A percentile compares a stretch with the other conserved stretches of the same genome.
These are phyloP conservation scores for Probosciger aterrimus DNA, from an alignment of 2,113 vertebrate species.

Conservation along the genomic window DNA sequence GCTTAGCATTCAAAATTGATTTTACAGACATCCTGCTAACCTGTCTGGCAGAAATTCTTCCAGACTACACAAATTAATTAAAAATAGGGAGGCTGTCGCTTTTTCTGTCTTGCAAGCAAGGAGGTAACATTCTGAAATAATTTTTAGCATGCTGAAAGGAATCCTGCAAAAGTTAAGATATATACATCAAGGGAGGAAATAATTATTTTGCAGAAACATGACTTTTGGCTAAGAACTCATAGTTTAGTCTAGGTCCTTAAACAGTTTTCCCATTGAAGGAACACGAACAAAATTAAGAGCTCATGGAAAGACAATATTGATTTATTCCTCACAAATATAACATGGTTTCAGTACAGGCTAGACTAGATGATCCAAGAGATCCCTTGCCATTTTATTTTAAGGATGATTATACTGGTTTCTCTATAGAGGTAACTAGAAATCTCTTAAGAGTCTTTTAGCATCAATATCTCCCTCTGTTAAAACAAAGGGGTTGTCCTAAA, in stretches of 20 bases:
- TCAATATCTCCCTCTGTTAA: not conserved
- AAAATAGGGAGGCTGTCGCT: not conserved
- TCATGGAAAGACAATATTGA: not conserved
- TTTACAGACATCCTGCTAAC: constrained; percentile 56
- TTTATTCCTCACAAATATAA: not conserved
- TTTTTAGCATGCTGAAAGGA: not conserved
- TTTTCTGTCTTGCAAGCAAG: not conserved
- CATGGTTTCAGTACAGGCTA: not conserved
- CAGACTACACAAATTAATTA: constrained; percentile 40
- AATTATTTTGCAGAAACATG: not conserved
- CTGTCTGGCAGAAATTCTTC: constrained; percentile 29
- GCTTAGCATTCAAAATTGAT: constrained; percentile 45
- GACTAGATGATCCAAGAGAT: not conserved
- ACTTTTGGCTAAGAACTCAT: not conserved
- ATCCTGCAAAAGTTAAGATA: not conserved
- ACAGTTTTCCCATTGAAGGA: not conserved
- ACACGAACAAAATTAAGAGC: not conserved
- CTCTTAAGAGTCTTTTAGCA: not conserved
- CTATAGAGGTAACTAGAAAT: not conserved
- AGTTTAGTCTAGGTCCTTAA: not conserved
- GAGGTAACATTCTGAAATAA: not conserved
- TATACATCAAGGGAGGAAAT: not conserved
- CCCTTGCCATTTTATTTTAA: not conserved
- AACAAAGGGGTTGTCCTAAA: not conserved
- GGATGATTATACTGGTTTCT: not conserved